phyloP scores from a whole-genome alignment of 2,797 vertebrate genomes.

The Micromesistius poutassou region DNA sequence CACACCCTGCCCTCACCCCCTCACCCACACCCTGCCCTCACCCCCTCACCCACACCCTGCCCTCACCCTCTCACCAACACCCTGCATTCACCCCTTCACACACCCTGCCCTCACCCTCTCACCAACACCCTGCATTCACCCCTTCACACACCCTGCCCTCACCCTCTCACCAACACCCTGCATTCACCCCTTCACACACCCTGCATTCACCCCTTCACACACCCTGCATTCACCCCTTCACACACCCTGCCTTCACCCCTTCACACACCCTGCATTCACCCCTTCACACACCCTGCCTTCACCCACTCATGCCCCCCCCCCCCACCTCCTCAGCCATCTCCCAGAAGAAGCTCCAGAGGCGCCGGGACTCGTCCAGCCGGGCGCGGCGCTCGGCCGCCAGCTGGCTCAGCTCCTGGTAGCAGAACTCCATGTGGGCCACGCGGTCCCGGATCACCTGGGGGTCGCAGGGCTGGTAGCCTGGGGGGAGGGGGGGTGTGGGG shows the following conservation, averaged over 20 bases:
- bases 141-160: background rate
- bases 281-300: background rate
- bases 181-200: background rate
- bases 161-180: background rate
- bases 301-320: background rate
- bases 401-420: conserved; percentile 85
- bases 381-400: conserved; percentile 80
- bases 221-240: background rate
- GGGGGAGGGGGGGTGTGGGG: background rate
- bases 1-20: background rate
- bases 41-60: background rate
- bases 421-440: conserved; percentile 87
- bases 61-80: background rate
- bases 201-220: background rate
- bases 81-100: background rate
- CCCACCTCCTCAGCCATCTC: conserved; percentile 85
- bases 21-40: background rate
- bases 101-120: background rate
- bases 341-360: conserved; percentile 92
- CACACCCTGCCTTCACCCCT: background rate
- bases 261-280: background rate
- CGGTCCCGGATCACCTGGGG: conserved; percentile 86
- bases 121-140: background rate
- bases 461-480: conserved; percentile 88
- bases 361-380: conserved; percentile 83